Base-by-base conservation (phyloP, 2,797 vertebrate genomes). In the Oryzias dopingdopingensis region DNA sequence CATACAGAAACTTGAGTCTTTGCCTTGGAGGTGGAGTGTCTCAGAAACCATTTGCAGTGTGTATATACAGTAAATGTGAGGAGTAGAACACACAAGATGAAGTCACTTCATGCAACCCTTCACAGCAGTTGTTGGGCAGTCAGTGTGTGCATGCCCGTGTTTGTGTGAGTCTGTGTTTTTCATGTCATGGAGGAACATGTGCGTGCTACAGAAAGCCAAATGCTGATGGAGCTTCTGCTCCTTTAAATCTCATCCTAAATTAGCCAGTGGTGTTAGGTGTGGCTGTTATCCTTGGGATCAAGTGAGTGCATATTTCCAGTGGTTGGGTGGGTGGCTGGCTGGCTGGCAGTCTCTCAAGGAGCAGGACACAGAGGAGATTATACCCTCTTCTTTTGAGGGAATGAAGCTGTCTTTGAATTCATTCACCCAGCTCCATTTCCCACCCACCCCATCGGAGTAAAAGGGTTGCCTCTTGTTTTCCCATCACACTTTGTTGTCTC, bases 271-370 rank as follows among this genome's bases (percentile, higher is more conserved):
- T 65, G 62, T 61, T 29, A 79, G 76, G 84, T 72, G 83, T 70
- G 80, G 50, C 71, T 81, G 80, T 81, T 86, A 61, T 83, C 48
- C 65, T 66, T 76, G 69, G 72, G 63, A 66, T 69, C 4, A 23
- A 49, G 67, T 23, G 62, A 67, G 76, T 52, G 42, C 0, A 24
- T 55, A 72, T 70, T 85, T 85, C 81, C 76, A 74, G 77, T 67
- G 58, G 51, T 66, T 67, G 58, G 53, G 66, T 44, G 62, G 26
- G 53, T 65, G 60, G 79, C 79, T 66, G 70, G 69, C 1, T 65
- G 60, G 79, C 79, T 66, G 70, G 69, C 1, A 10, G 70, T 22
- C 78, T 74, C 82, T 65, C 52, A 74, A 65, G 49, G 47, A 75
- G 65, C 74, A 62, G 52, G 63, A 74, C 67, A 80, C 71, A 80